Conservation (phyloP, 1,140 invertebrate genomes). For the Neuroterus valhalla region DNA sequence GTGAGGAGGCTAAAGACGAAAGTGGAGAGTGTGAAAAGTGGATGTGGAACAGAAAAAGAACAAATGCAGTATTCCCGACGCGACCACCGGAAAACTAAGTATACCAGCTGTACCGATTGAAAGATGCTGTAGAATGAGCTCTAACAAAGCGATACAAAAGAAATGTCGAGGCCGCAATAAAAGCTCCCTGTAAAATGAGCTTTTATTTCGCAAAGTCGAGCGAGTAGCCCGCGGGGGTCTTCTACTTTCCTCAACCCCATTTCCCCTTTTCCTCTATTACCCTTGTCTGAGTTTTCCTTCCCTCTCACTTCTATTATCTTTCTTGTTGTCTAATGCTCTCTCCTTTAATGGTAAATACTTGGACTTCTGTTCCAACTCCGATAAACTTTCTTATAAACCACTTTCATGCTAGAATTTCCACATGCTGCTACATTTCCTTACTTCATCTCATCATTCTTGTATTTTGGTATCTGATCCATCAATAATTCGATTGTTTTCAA, state of each 20-base stretch:
- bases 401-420: neutral
- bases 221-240: slow-evolving; percentile 62
- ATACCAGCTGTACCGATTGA: slow-evolving; percentile 66
- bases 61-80: slow-evolving; percentile 50
- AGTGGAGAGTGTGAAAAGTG: neutral
- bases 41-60: slow-evolving; percentile 18
- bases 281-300: slow-evolving; percentile 45
- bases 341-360: slow-evolving; percentile 46
- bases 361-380: slow-evolving; percentile 39
- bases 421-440: neutral
- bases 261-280: slow-evolving; percentile 40
- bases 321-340: slow-evolving; percentile 44
- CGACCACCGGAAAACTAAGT: slow-evolving; percentile 55
- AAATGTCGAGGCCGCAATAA: slow-evolving; percentile 67
- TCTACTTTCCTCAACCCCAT: slow-evolving; percentile 43
- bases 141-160: slow-evolving; percentile 65
- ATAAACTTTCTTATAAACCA: slow-evolving; percentile 17
- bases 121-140: slow-evolving; percentile 54
- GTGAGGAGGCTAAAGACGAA: neutral
- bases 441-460: neutral
- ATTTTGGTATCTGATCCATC: neutral
- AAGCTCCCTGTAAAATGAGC: slow-evolving; percentile 69
- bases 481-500: neutral
- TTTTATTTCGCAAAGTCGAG: slow-evolving; percentile 71
- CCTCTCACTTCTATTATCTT: slow-evolving; percentile 26